Evolutionary conservation across 2,797 vertebrate genomes (phyloP), one percentile per base, ranked within the genome.

Genomic region (Molossus alvarezi): DNA sequence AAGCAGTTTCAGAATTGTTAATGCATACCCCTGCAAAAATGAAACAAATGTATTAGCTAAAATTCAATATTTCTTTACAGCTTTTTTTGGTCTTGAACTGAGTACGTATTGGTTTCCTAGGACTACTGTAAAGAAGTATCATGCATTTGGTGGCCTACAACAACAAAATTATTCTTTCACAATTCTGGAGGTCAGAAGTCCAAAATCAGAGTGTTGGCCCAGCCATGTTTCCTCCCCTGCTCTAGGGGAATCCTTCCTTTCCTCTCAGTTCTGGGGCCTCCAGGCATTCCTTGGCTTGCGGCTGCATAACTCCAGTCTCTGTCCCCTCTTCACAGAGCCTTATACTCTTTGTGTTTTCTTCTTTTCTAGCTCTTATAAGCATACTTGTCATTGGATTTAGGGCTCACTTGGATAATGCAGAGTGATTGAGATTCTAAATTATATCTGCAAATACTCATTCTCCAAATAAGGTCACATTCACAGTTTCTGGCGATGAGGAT

Each of bases 1-100:
- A 91, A 94, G 60, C 65, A 88, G 94, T 94, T 92, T 83, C 64
- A 88, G 80, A 80, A 90, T 94, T 90, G 48, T 91, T 91, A 91
- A 87, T 83, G 75, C 69, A 90, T 94, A 82, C 80, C 62, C 51
- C 21, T 82, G 51, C 37, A 85, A 83, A 89, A 83, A 86, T 57
- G 64, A 87, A 60, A 65, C 82, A 96, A 75, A 90, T 81, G 41
- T 76, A 79, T 75, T 91, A 90, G 80, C 82, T 80, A 57, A 60
- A 90, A 92, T 88, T 94, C 55, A 88, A 0, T 94, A 65, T 45
- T 89, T 89, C 76, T 69, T 90, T 92, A 69, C 3, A 55, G 25
- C 88, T 41, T n/a, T 85, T 93, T 90, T 84, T 51, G 57, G 79
- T 76, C 83, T 94, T 57, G 94, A 69, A 48, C 55, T 73, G 53